A percentile compares a stretch with the other conserved stretches of the same genome.
Conservation (phyloP, 2,888 invertebrate genomes). For the Lithophane ornitopus region DNA sequence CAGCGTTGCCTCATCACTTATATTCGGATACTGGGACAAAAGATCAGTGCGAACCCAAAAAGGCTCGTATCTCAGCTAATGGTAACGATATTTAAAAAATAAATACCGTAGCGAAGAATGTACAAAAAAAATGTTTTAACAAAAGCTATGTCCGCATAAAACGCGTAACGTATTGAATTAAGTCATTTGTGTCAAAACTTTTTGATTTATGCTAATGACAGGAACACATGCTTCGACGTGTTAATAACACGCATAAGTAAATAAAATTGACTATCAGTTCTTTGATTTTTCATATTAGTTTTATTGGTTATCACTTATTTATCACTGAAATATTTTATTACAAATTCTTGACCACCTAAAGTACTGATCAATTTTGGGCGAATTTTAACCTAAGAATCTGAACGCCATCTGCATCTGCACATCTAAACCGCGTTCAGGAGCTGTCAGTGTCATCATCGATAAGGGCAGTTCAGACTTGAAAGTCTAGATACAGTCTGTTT, state of each 20-base stretch:
- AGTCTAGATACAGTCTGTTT: too few species aligned
- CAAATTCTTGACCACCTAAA: too few species aligned
- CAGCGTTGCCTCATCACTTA: not conserved
- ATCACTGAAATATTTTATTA: not conserved
- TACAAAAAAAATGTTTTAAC: not conserved
- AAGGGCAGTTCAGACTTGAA: too few species aligned
- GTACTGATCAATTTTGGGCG: not conserved
- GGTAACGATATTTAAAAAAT: not conserved
- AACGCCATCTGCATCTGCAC: not conserved
- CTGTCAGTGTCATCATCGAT: too few species aligned
- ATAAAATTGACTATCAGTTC: not conserved
- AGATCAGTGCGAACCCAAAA: not conserved
- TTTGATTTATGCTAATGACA: conserved; percentile 8
- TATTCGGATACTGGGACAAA: not conserved
- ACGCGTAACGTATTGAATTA: not conserved
- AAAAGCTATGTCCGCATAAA: not conserved
- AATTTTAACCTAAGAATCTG: not conserved
- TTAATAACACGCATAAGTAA: not conserved
- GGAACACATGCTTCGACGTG: conserved; percentile 15
- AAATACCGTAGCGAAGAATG: not conserved
- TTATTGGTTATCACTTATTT: not conserved
- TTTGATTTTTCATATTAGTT: not conserved
- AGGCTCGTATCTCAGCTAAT: not conserved
- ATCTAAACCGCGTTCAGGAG: not conserved
- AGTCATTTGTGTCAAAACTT: conserved; percentile 7